Evolutionary conservation across 2,113 vertebrate species (phyloP).

Genomic region (Peromyscus maniculatus): DNA sequence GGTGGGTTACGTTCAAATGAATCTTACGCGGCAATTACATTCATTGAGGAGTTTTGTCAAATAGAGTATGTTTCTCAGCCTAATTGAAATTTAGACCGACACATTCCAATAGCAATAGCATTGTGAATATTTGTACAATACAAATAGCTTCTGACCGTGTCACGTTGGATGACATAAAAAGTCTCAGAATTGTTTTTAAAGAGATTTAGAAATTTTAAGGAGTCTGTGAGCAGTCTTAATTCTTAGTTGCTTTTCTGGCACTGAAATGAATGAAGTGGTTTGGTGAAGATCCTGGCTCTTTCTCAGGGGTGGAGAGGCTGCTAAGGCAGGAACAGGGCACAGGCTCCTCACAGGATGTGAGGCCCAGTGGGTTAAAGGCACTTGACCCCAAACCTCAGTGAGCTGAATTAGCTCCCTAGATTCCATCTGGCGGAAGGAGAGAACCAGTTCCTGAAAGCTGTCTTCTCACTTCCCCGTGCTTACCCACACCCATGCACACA

Average conservation of each 20-base stretch:
- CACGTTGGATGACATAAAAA: fast-evolving
- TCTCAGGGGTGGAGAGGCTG: fast-evolving
- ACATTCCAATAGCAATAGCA: not conserved
- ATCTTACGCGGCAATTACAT: not conserved
- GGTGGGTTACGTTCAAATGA: not conserved
- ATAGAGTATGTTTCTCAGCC: not conserved
- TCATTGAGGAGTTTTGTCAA: not conserved
- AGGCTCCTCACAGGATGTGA: not conserved
- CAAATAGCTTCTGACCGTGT: not conserved
- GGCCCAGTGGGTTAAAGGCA: not conserved
- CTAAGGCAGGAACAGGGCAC: fast-evolving
- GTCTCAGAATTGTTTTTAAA: not conserved
- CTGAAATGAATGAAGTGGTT: not conserved
- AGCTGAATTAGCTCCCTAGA: not conserved
- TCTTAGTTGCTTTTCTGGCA: not conserved
- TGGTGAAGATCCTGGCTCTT: too few species aligned
- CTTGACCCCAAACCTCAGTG: not conserved
- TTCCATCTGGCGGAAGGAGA: not conserved
- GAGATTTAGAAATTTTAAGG: not conserved
- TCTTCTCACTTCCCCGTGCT: not conserved
- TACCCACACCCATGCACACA: not conserved
- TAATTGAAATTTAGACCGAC: not conserved
- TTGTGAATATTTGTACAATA: not conserved
- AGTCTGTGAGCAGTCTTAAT: not conserved
- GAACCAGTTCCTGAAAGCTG: not conserved